Conservation (phyloP, 2,888 invertebrate genomes). For the Melieria picta region DNA sequence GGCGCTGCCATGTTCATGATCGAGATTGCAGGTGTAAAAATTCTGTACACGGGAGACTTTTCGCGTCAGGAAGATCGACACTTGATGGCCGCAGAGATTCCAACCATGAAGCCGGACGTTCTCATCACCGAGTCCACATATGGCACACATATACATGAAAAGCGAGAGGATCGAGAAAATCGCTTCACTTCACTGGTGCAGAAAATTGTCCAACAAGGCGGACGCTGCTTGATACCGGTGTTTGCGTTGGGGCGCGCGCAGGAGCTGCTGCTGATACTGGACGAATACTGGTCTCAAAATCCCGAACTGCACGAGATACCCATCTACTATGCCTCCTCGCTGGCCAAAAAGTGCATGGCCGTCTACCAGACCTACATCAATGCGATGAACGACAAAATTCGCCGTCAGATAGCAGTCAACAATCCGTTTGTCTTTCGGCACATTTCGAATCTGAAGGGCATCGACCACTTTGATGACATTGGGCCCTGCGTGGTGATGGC, state of each 20-base stretch:
- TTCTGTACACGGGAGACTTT: constrained; percentile 98
- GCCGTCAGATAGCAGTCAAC: constrained; percentile 94
- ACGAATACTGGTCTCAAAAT: constrained; percentile 96
- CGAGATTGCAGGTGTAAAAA: constrained; percentile 97
- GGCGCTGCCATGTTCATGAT: constrained; percentile 99
- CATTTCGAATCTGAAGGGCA: constrained; percentile 92
- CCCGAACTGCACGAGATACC: constrained; percentile 91
- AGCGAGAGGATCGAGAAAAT: constrained; percentile 94
- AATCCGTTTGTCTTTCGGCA: constrained; percentile 99
- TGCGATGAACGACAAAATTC: constrained; percentile 98
- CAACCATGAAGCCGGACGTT: constrained; percentile 94
- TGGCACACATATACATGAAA: constrained; percentile 99
- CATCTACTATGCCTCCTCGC: constrained; percentile 98
- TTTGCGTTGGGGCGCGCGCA: constrained; percentile 98
- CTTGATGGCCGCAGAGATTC: constrained; percentile 99
- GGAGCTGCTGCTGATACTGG: constrained; percentile 91
- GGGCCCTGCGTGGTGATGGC: constrained; percentile 99
- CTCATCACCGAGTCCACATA: constrained; percentile 99
- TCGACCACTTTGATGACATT: constrained; percentile 99
- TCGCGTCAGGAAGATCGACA: constrained; percentile 98
- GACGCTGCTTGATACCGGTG: constrained; percentile 97
- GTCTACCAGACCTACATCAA: constrained; percentile 99
- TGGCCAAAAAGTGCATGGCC: constrained; percentile 99
- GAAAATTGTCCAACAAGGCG: constrained; percentile 97
- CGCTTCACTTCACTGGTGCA: constrained; percentile 93